phyloP scores from a whole-genome alignment of 2,113 vertebrate species.

The rat (Rattus norvegicus) region GRCr8 NC_086022.1:67009001-67009500 shows the following conservation, averaged over 20 bases:
- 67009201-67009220: no score
- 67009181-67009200: neutral
- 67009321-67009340: neutral
- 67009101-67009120: neutral
- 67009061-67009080: neutral
- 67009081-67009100: neutral
- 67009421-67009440: neutral
- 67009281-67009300: neutral
- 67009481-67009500: neutral
- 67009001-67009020: neutral
- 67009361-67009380: neutral
- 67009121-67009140: no score
- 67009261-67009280: neutral
- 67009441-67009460: neutral
- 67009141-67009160: neutral
- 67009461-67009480: no score
- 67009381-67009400: neutral
- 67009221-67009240: neutral
- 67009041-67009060: neutral
- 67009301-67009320: neutral
- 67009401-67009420: neutral
- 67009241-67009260: neutral
- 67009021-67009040: neutral
- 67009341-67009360: neutral
- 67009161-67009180: neutral